Evolutionary conservation across 2,888 invertebrate genomes (phyloP), one percentile per base, ranked within the genome.

Genomic region (Ornithoptera priamus): DNA sequence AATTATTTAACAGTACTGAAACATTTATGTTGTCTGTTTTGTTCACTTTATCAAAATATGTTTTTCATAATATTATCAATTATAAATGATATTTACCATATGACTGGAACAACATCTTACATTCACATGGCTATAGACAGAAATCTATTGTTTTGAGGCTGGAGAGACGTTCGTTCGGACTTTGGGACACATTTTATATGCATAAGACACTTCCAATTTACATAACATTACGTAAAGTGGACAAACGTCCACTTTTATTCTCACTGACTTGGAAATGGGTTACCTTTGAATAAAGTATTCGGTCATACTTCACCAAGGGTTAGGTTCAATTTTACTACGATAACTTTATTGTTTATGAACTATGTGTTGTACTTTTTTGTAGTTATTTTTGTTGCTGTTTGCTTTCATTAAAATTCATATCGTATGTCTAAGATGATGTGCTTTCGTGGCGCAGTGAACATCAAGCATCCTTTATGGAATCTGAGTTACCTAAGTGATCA

Each of bases 71-170:
- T n/a, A n/a, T 53, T 53, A 53, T 53, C 5, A 53, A 53, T 6
- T 18, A 10, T 22, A 12, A 24, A 58, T 12, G n/a, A 79, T 83
- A 83, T 85, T 84, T 85, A 85, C 85, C 75, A 80, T 70, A 76
- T 75, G 79, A 76, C 79, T 82, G 83, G 81, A 83, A 82, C 71
- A 75, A 77, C 76, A 75, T 75, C 69, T 79, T 73, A 77, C 79
- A 83, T 84, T 84, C 81, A 78, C 80, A 75, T 75, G 69, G 69
- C 71, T 72, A 68, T 74, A 78, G 84, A 82, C 84, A 84, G 81
- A 75, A 78, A 74, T 75, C 81, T 76, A 86, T 87, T 88, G 88
- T 87, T 86, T 79, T 83, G 77, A 75, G 74, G 72, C 65, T 72
- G 68, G 71, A 74, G 76, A 85, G 81, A 83, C 77, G 82, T 85